A percentile compares a stretch with the other conserved stretches of the same genome.
Evolutionary conservation across 1,140 invertebrate species (phyloP).

Genomic region (Drosophila kanapiae): DNA sequence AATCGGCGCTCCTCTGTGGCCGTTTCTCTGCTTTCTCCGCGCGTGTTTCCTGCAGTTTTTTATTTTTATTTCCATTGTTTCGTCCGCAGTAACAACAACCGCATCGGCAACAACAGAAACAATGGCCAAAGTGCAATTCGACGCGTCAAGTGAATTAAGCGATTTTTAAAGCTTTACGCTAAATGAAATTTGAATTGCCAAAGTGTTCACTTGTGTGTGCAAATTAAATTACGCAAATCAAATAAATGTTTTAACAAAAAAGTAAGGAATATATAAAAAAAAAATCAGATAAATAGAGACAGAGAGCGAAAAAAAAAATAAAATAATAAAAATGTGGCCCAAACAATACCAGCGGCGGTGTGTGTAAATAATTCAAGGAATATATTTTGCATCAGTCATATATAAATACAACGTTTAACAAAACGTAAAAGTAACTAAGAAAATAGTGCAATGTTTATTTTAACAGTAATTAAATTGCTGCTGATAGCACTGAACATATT

Average conservation of each 20-base stretch:
- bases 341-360: slow-evolving; percentile 15
- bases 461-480: slow-evolving; percentile 84
- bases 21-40: slow-evolving; percentile 14
- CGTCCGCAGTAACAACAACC: slow-evolving; percentile 59
- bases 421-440: slow-evolving; percentile 22
- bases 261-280: slow-evolving; percentile 18
- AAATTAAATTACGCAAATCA: slow-evolving; percentile 83
- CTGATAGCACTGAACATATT: slow-evolving; percentile 84
- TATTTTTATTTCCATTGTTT: slow-evolving; percentile 82
- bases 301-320: slow-evolving; percentile 19
- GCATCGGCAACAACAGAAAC: slow-evolving; percentile 34
- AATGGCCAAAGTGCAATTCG: slow-evolving; percentile 53
- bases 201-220: slow-evolving; percentile 76
- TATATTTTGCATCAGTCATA: slow-evolving; percentile 19
- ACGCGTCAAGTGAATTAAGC: slow-evolving; percentile 80
- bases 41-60: slow-evolving; percentile 60
- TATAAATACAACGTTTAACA: slow-evolving; percentile 39
- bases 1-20: slow-evolving; percentile 55
- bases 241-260: slow-evolving; percentile 71
- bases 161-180: slow-evolving; percentile 83
- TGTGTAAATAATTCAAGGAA: slow-evolving; percentile 57
- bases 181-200: slow-evolving; percentile 81
- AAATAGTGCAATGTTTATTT: slow-evolving; percentile 80
- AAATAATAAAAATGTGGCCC: slow-evolving; percentile 37
- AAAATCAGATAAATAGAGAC: slow-evolving; percentile 27